These are phyloP conservation scores for Caenorhabditis virilis DNA, from an alignment of 2,888 invertebrate genomes.

Conservation along the genomic window DNA sequence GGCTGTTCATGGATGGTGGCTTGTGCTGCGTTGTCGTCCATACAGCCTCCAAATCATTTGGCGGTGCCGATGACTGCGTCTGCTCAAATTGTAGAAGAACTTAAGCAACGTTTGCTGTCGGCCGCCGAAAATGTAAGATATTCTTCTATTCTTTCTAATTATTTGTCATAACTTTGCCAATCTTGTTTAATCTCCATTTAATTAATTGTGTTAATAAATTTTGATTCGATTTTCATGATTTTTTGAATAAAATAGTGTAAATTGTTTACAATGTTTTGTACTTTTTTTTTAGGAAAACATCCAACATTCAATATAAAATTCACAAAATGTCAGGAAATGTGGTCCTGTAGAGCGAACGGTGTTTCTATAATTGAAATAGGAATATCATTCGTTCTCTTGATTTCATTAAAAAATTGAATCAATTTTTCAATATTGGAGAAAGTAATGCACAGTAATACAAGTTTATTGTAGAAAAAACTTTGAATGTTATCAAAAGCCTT, in stretches of 20 bases:
- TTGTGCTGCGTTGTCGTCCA: slow-evolving; percentile 48
- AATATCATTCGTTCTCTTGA: too few species aligned
- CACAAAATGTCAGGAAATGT: too few species aligned
- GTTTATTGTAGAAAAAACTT: too few species aligned
- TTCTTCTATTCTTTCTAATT: neutral
- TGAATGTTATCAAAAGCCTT: too few species aligned
- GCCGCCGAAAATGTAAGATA: slow-evolving; percentile 65
- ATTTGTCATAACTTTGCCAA: slow-evolving; percentile 1
- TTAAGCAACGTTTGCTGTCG: slow-evolving; percentile 58
- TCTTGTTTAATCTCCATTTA: neutral
- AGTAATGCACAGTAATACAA: too few species aligned
- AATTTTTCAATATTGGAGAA: too few species aligned
- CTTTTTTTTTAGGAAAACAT: too few species aligned
- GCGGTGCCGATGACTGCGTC: slow-evolving; percentile 46
- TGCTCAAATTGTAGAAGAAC: slow-evolving; percentile 56
- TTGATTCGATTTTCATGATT: slow-evolving; percentile 1
- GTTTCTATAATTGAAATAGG: too few species aligned
- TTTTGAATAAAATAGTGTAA: slow-evolving; percentile 1
- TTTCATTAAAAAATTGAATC: too few species aligned
- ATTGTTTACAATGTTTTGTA: slow-evolving; percentile 1
- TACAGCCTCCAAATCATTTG: slow-evolving; percentile 46
- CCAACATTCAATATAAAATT: too few species aligned
- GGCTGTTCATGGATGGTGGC: slow-evolving; percentile 59
- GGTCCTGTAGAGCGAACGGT: too few species aligned
- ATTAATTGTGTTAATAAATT: neutral